Conservation (phyloP, 1,140 invertebrate species). For the Wiebesia pumilae region DNA sequence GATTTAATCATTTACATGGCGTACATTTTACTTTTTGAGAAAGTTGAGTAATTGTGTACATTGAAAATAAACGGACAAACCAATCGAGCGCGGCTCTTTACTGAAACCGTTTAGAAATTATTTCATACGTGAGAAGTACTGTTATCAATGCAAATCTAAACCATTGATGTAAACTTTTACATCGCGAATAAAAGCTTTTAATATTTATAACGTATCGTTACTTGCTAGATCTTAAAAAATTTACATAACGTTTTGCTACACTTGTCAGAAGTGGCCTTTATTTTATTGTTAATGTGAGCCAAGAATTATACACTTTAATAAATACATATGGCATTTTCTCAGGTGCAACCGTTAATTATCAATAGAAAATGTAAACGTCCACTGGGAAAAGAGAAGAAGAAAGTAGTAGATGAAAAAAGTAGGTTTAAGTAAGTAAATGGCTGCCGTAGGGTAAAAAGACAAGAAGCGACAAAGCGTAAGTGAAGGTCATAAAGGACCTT, state of each 20-base stretch:
- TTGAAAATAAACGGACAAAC: not conserved
- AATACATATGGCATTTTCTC: not conserved
- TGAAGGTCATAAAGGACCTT: too few relatives aligned
- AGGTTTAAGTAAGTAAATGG: not conserved
- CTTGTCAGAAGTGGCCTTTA: not conserved
- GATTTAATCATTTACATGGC: not conserved
- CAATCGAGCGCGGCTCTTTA: not conserved
- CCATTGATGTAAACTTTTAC: not conserved
- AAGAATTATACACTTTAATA: not conserved
- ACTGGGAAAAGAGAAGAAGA: not conserved
- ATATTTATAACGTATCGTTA: not conserved
- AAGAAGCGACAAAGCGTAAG: too few relatives aligned
- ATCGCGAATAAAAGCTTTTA: not conserved
- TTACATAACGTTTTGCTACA: not conserved
- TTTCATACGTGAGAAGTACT: not conserved
- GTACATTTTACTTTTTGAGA: not conserved
- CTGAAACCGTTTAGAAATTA: constrained; percentile 5
- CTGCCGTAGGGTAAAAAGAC: not conserved
- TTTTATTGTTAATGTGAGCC: not conserved
- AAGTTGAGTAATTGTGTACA: not conserved
- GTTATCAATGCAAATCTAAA: constrained; percentile 15
- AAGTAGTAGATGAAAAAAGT: not conserved
- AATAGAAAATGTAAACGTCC: not conserved
- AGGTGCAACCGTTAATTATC: not conserved
- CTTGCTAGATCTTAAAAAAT: not conserved